Evolutionary conservation across 1,140 invertebrate genomes (phyloP).

Genomic region (Drosophila sulfurigaster): DNA sequence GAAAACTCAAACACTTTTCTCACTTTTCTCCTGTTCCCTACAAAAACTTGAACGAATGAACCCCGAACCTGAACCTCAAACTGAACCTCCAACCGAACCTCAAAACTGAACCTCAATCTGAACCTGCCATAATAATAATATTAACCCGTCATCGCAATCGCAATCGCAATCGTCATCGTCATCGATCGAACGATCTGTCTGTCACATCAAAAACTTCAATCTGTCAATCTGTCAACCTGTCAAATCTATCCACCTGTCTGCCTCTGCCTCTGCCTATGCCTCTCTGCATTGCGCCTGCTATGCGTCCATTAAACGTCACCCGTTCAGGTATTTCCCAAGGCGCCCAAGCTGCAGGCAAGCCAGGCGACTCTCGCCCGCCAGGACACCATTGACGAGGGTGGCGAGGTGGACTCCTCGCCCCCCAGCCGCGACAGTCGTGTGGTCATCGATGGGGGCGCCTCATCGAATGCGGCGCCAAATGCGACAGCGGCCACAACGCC

Average conservation of each 20-base stretch:
- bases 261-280: constrained; percentile 24
- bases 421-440: constrained; percentile 75
- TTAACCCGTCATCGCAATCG: constrained; percentile 24
- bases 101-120: constrained; percentile 17
- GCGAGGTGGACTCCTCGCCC: constrained; percentile 86
- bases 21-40: constrained; percentile 55
- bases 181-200: constrained; percentile 24
- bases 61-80: constrained; percentile 14
- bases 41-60: constrained; percentile 22
- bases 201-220: constrained; percentile 21
- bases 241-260: constrained; percentile 29
- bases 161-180: constrained; percentile 21
- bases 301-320: constrained; percentile 72
- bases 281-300: constrained; percentile 46
- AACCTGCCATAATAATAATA: constrained; percentile 29
- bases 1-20: constrained; percentile 61
- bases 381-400: constrained; percentile 94
- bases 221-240: constrained; percentile 31
- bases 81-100: constrained; percentile 21
- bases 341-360: constrained; percentile 89
- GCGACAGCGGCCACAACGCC: not conserved
- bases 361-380: constrained; percentile 87
- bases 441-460: constrained; percentile 67
- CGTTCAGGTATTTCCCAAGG: constrained; percentile 89
- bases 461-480: constrained; percentile 3